These are phyloP conservation scores for Saccostrea echinata DNA, from an alignment of 1,140 invertebrate species.

Conservation along the genomic window DNA sequence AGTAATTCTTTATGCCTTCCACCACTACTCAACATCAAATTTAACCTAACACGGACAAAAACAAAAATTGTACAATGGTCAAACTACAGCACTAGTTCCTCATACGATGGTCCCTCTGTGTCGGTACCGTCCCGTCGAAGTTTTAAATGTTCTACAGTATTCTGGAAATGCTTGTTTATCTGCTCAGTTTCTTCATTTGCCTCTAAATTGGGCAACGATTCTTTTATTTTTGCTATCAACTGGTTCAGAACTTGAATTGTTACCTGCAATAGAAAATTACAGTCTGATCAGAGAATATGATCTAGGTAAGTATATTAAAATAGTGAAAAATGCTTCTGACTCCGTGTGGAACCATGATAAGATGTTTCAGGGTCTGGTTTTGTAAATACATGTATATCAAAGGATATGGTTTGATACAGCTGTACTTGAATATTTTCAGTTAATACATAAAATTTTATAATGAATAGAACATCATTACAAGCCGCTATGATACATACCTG, in stretches of 20 bases:
- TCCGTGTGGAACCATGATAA: too few relatives aligned
- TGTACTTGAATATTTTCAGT: too few relatives aligned
- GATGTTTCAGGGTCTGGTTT: too few relatives aligned
- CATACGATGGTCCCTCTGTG: slow-evolving; percentile 69
- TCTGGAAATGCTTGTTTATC: slow-evolving; percentile 94
- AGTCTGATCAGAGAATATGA: neutral
- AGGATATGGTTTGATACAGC: too few relatives aligned
- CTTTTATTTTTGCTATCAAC: slow-evolving; percentile 94
- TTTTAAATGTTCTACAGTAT: slow-evolving; percentile 78
- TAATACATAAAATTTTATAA: too few relatives aligned
- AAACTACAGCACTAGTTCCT: slow-evolving; percentile 57
- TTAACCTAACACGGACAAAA: neutral
- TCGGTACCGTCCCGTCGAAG: slow-evolving; percentile 68
- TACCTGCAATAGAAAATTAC: slow-evolving; percentile 81
- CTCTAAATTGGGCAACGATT: slow-evolving; percentile 95
- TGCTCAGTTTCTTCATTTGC: slow-evolving; percentile 96
- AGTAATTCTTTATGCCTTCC: neutral
- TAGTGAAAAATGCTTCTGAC: too few relatives aligned
- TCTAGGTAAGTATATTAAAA: too few relatives aligned
- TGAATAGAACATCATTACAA: too few relatives aligned
- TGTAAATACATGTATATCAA: too few relatives aligned
- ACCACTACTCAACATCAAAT: neutral
- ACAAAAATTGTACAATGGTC: neutral
- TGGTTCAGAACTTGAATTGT: slow-evolving; percentile 89
- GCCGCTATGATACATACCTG: slow-evolving; percentile 83